A percentile compares a stretch with the other conserved stretches of the same genome.
Conservation (phyloP, 2,113 vertebrate genomes). For the Pachyramphus minor region DNA sequence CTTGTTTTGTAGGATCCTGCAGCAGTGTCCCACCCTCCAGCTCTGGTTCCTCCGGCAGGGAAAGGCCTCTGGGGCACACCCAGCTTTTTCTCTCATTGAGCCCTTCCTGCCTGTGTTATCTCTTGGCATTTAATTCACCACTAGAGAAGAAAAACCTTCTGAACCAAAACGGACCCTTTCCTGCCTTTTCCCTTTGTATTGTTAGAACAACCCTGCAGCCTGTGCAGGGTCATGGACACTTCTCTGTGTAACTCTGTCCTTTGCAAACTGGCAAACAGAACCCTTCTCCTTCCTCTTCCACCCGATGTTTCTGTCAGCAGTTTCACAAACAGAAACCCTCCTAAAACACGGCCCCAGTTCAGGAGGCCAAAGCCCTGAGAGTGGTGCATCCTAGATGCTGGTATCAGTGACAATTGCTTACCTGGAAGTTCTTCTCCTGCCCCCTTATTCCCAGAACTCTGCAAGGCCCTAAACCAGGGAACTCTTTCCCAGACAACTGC, state of each 20-base stretch:
- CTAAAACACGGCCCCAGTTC: not conserved
- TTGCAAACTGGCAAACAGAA: not conserved
- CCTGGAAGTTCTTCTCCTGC: not conserved
- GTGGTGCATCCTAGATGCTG: not conserved
- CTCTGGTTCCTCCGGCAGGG: not conserved
- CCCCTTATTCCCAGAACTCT: not conserved
- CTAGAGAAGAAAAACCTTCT: not conserved
- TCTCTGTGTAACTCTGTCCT: rapidly evolving
- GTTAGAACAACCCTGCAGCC: not conserved
- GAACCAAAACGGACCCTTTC: not conserved
- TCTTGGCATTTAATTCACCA: not conserved
- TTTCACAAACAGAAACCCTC: not conserved
- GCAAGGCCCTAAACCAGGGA: not conserved
- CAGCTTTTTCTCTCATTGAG: not conserved
- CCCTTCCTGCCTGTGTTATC: conserved; percentile 35
- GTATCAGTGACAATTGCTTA: not conserved
- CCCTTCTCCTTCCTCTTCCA: not conserved
- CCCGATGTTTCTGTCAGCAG: not conserved
- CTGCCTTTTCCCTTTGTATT: not conserved
- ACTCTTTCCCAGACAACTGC: not conserved
- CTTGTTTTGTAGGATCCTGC: not conserved
- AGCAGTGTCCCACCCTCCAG: not conserved
- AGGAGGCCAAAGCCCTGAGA: not conserved
- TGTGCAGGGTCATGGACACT: not conserved
- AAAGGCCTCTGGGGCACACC: conserved; percentile 33